A percentile compares a stretch with the other conserved stretches of the same genome.
phyloP scores from a whole-genome alignment of 1,140 invertebrate species.

The Belonocnema kinseyi region DNA sequence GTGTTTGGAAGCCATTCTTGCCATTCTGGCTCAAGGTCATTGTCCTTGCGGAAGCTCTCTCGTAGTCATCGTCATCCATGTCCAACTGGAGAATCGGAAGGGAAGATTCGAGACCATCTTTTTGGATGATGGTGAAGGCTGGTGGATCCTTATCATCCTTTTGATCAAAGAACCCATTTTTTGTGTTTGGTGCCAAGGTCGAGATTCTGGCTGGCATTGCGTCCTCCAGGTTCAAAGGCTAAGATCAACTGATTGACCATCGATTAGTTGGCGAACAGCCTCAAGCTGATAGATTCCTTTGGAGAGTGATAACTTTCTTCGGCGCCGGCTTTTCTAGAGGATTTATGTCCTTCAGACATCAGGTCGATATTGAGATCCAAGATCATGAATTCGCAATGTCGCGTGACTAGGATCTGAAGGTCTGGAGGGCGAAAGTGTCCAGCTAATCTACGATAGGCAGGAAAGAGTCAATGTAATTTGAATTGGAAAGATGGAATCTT shows the following conservation, averaged over 20 bases:
- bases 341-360: conserved; percentile 41
- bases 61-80: conserved; percentile 48
- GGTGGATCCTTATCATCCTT: conserved; percentile 54
- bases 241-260: conserved; percentile 42
- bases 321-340: neutral
- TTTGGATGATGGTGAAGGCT: conserved; percentile 67
- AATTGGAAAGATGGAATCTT: no score
- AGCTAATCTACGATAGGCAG: no score
- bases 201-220: conserved; percentile 63
- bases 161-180: conserved; percentile 51
- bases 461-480: no score
- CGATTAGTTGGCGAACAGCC: neutral
- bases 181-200: conserved; percentile 54
- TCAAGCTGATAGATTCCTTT: neutral
- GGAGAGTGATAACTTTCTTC: conserved; percentile 40
- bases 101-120: conserved; percentile 63
- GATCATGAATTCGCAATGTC: conserved; percentile 53
- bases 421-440: neutral
- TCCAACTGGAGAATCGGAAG: conserved; percentile 63
- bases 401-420: conserved; percentile 45
- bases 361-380: conserved; percentile 19
- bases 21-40: conserved; percentile 51
- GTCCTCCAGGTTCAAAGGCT: neutral
- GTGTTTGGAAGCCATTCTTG: conserved; percentile 51
- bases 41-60: conserved; percentile 48